A percentile compares a stretch with the other conserved stretches of the same genome.
Evolutionary conservation across 2,113 vertebrate species (phyloP).

Genomic region (Suricata suricatta): DNA sequence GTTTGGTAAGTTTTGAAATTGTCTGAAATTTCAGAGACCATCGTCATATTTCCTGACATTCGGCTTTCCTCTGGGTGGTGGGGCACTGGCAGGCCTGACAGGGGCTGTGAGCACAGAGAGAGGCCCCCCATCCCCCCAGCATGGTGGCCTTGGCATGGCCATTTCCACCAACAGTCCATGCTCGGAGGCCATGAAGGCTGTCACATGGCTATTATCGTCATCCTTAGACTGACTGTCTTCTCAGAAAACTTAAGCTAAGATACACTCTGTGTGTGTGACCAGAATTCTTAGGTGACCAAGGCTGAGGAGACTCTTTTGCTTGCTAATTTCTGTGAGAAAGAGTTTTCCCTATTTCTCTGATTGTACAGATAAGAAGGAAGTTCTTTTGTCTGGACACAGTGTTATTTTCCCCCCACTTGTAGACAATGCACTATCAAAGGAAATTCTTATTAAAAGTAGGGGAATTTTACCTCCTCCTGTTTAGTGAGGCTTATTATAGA

Average conservation of each 20-base stretch:
- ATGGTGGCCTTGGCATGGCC: not conserved
- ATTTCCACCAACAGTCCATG: not conserved
- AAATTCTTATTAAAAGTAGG: conserved; percentile 9
- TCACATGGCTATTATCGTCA: not conserved
- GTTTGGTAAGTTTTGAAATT: not conserved
- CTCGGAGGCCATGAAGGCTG: fast-evolving
- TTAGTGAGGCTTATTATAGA: not conserved
- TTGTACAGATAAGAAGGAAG: not conserved
- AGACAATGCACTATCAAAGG: not conserved
- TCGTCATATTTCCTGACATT: not conserved
- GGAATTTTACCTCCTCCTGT: not conserved
- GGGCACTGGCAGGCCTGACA: fast-evolving
- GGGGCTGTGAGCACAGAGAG: fast-evolving
- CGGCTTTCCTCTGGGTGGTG: not conserved
- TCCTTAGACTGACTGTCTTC: not conserved
- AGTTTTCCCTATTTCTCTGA: conserved; percentile 22
- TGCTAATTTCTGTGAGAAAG: not conserved
- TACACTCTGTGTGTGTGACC: not conserved
- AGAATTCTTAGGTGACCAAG: not conserved
- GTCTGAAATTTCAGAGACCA: not conserved
- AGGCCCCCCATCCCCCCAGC: not conserved
- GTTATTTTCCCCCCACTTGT: not conserved
- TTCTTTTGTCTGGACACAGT: conserved; percentile 9
- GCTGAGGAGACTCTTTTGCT: not conserved
- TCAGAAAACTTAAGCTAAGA: not conserved